These are phyloP conservation scores for Drosophila truncata DNA, from an alignment of 1,140 invertebrate genomes.

Conservation along the genomic window DNA sequence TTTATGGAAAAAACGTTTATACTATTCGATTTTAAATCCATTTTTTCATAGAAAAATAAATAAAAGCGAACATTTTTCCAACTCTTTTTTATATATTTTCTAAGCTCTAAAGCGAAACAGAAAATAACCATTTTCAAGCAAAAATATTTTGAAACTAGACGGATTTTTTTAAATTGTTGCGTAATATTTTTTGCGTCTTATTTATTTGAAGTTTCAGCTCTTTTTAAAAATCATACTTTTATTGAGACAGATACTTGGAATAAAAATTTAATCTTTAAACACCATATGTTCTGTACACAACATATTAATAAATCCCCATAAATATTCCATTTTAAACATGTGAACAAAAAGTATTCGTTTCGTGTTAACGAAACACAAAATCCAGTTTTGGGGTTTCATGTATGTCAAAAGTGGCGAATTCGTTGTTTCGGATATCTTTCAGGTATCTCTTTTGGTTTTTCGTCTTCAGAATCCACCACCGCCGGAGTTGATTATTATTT, in stretches of 20 bases:
- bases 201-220: not conserved
- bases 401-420: slow-evolving; percentile 1
- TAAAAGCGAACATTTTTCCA: no score
- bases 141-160: no score
- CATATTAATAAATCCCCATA: not conserved
- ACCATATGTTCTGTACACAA: not conserved
- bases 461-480: slow-evolving; percentile 51
- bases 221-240: not conserved
- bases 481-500: slow-evolving; percentile 15
- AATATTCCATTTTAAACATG: not conserved
- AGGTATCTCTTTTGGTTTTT: slow-evolving; percentile 35
- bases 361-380: slow-evolving; percentile 6
- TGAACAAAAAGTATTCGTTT: not conserved
- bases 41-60: no score
- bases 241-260: not conserved
- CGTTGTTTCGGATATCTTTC: slow-evolving; percentile 24
- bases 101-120: no score
- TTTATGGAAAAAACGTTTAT: no score
- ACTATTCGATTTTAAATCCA: no score
- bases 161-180: not conserved
- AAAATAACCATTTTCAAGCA: no score
- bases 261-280: not conserved
- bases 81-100: no score
- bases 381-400: slow-evolving; percentile 21
- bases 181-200: not conserved